Percentiles rank a stretch among this genome's conserved stretches.
Conservation (phyloP, 37 sponge, comb jelly and placozoan species). For the Ephydatia muelleri region DNA sequence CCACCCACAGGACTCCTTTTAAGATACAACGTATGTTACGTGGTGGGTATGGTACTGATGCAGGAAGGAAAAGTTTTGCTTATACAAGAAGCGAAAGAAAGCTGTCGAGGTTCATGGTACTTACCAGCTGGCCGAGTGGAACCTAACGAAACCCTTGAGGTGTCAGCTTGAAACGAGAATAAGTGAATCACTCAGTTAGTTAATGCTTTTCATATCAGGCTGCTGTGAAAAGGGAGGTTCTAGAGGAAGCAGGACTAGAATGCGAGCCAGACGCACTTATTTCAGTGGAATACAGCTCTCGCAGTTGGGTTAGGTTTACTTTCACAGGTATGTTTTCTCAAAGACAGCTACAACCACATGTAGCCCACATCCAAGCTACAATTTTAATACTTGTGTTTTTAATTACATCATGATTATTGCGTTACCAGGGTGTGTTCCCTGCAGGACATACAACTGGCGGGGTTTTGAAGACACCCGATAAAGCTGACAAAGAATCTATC, state of each 20-base stretch:
- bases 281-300: conserved; percentile 50
- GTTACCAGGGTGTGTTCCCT: neutral
- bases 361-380: neutral
- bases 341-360: neutral
- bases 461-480: conserved; percentile 66
- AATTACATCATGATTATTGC: neutral
- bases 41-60: conserved; percentile 80
- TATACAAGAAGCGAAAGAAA: conserved; percentile 90
- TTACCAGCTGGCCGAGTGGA: conserved; percentile 89
- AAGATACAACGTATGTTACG: conserved; percentile 62
- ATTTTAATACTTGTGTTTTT: neutral
- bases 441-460: conserved; percentile 73
- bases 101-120: conserved; percentile 93
- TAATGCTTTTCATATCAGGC: no score
- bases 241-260: conserved; percentile 84
- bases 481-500: conserved; percentile 81
- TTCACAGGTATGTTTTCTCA: conserved; percentile 47
- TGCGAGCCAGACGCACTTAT: conserved; percentile 78
- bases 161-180: neutral
- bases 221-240: conserved; percentile 83
- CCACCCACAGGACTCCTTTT: conserved; percentile 34
- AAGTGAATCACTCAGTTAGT: no score
- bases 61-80: conserved; percentile 76
- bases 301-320: conserved; percentile 68
- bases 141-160: conserved; percentile 58